Percentiles rank a stretch among this genome's conserved stretches.
These are phyloP conservation scores for Acheta domesticus DNA, from an alignment of 2,888 invertebrate genomes.

Conservation along the genomic window DNA sequence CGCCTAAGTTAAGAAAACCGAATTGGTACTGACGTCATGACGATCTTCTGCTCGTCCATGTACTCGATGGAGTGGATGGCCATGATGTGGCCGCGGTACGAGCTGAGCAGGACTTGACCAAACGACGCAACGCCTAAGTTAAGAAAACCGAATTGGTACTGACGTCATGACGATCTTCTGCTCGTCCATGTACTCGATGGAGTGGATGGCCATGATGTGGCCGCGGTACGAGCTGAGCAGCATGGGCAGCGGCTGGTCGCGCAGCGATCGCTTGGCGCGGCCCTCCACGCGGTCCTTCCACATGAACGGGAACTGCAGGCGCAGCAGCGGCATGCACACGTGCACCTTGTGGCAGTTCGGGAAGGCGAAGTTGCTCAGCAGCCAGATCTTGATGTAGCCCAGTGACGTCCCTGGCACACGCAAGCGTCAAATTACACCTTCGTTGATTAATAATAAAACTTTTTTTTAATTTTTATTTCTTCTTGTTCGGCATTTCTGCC, in stretches of 20 bases:
- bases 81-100: slow-evolving; percentile 67
- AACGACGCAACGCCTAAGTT: neutral
- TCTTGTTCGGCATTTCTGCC: too few species aligned
- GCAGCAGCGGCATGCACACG: slow-evolving; percentile 60
- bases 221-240: slow-evolving; percentile 68
- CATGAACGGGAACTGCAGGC: slow-evolving; percentile 69
- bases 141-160: slow-evolving; percentile 28
- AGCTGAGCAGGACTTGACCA: slow-evolving; percentile 53
- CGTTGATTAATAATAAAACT: too few species aligned
- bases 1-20: too few species aligned
- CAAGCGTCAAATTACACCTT: too few species aligned
- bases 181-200: slow-evolving; percentile 63
- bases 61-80: slow-evolving; percentile 65
- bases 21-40: slow-evolving; percentile 59
- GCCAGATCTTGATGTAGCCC: slow-evolving; percentile 80
- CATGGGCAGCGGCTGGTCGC: slow-evolving; percentile 61
- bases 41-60: slow-evolving; percentile 61
- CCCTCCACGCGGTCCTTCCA: slow-evolving; percentile 64
- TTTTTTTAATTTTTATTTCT: too few species aligned
- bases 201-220: slow-evolving; percentile 65
- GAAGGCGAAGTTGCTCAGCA: slow-evolving; percentile 63
- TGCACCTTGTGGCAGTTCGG: slow-evolving; percentile 53
- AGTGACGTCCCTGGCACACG: slow-evolving; percentile 49
- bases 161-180: slow-evolving; percentile 67
- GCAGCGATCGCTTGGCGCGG: slow-evolving; percentile 63